These are phyloP conservation scores for Rhynchotus rufescens DNA, from an alignment of 2,797 vertebrate species.

Conservation along the genomic window DNA sequence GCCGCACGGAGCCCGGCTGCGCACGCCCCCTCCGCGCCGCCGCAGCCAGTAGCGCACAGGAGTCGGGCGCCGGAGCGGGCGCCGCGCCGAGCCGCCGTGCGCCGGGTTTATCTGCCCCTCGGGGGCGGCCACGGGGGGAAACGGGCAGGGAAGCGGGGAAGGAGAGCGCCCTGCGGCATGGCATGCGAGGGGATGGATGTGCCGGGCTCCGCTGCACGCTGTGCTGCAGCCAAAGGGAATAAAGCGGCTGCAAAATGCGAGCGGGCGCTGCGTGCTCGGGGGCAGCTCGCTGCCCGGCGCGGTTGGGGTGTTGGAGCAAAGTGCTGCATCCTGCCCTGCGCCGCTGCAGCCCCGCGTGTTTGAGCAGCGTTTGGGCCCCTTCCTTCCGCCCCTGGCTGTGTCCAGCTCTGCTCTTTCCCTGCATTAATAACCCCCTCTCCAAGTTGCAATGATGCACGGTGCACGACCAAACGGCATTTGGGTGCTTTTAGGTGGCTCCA, in stretches of 20 bases:
- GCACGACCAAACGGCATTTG: no score
- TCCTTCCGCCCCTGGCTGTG: fast-evolving
- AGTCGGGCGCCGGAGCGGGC: slow-evolving; percentile 41
- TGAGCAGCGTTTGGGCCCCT: not conserved
- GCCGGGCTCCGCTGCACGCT: no score
- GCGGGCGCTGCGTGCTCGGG: no score
- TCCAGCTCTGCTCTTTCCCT: not conserved
- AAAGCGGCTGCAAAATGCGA: no score
- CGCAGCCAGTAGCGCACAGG: slow-evolving; percentile 90
- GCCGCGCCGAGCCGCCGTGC: slow-evolving; percentile 73
- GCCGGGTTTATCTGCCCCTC: slow-evolving; percentile 79
- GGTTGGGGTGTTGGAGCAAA: no score
- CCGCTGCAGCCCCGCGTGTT: not conserved
- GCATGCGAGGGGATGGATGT: no score
- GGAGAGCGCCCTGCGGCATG: no score
- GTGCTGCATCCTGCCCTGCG: no score
- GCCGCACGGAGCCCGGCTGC: slow-evolving; percentile 84
- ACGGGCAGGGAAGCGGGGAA: not conserved
- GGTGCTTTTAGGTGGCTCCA: no score
- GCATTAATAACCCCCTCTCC: not conserved
- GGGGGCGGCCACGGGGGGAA: slow-evolving; percentile 22
- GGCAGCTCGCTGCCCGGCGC: no score
- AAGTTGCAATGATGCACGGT: not conserved
- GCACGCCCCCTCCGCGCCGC: slow-evolving; percentile 84
- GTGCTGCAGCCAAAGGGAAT: no score